A percentile compares a stretch with the other conserved stretches of the same genome.
These are phyloP conservation scores for Tautogolabrus adspersus DNA, from an alignment of 2,113 vertebrate genomes.

Conservation along the genomic window DNA sequence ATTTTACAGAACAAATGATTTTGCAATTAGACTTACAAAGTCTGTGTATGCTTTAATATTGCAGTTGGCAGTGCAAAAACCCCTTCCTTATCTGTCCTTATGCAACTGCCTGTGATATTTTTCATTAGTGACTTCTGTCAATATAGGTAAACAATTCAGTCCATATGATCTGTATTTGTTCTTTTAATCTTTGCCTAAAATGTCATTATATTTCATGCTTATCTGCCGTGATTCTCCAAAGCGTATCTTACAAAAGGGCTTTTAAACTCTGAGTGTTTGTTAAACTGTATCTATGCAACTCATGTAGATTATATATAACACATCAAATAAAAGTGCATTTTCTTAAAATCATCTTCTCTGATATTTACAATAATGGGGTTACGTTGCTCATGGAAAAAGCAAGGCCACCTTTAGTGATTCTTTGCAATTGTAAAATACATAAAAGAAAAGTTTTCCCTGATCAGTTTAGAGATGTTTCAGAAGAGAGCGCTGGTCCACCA, in stretches of 20 bases:
- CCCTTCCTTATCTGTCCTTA: not conserved
- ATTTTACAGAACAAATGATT: too few species aligned
- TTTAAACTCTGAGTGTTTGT: not conserved
- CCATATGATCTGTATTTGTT: not conserved
- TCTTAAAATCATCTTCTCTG: not conserved
- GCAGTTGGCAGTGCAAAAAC: too few species aligned
- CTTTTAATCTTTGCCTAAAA: not conserved
- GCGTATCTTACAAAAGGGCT: not conserved
- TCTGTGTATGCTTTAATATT: too few species aligned
- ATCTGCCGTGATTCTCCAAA: not conserved
- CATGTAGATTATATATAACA: not conserved
- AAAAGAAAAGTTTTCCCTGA: not conserved
- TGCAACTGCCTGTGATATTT: not conserved
- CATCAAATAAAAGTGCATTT: slow-evolving; percentile 20
- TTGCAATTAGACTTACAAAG: too few species aligned
- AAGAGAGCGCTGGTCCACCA: slow-evolving; percentile 25
- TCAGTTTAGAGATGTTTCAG: slow-evolving; percentile 25
- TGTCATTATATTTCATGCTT: too few species aligned
- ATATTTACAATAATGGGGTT: not conserved
- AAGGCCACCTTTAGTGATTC: too few species aligned
- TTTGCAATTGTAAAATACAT: too few species aligned
- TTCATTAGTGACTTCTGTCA: not conserved
- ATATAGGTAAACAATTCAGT: not conserved
- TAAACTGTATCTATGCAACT: not conserved
- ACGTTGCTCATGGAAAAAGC: not conserved